A percentile compares a stretch with the other conserved stretches of the same genome.
These are phyloP conservation scores for Phacellophora camtschatica DNA, from an alignment of 30 jellyfish, hydroid and myxozoan genomes.

Conservation along the genomic window DNA sequence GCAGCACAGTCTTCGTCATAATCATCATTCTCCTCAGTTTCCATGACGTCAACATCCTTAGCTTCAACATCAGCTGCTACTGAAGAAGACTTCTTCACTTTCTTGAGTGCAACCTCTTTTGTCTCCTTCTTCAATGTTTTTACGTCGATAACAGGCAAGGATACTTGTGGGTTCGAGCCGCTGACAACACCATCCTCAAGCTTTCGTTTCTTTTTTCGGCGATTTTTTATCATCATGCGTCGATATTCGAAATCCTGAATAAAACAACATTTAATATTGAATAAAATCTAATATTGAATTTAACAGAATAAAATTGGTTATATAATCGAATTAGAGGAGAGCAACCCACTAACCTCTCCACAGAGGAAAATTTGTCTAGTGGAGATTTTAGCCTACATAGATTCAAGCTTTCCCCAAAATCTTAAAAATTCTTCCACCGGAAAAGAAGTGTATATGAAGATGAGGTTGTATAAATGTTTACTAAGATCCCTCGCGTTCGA, in stretches of 20 bases:
- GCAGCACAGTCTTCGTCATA: constrained; percentile 96
- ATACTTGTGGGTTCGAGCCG: not conserved
- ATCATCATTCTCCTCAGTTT: constrained; percentile 65
- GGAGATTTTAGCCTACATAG: no score
- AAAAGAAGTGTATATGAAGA: no score
- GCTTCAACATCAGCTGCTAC: constrained; percentile 19
- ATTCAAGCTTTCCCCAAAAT: no score
- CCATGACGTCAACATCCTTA: constrained; percentile 51
- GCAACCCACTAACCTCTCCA: no score
- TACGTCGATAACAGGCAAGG: not conserved
- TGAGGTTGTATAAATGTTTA: no score
- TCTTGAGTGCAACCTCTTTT: constrained; percentile 22
- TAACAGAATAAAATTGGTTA: no score
- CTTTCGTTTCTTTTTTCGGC: constrained; percentile 78
- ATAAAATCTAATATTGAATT: no score
- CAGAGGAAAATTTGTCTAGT: no score
- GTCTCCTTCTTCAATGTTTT: constrained; percentile 22
- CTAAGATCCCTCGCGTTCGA: no score
- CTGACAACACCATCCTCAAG: constrained; percentile 53
- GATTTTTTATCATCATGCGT: constrained; percentile 49
- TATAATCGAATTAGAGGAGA: no score
- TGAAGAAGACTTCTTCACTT: constrained; percentile 14
- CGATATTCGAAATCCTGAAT: constrained; percentile 90
- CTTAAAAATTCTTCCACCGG: no score
- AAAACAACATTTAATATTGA: no score